Evolutionary conservation across 2,113 vertebrate genomes (phyloP).

Genomic region (Collichthys lucidus): DNA sequence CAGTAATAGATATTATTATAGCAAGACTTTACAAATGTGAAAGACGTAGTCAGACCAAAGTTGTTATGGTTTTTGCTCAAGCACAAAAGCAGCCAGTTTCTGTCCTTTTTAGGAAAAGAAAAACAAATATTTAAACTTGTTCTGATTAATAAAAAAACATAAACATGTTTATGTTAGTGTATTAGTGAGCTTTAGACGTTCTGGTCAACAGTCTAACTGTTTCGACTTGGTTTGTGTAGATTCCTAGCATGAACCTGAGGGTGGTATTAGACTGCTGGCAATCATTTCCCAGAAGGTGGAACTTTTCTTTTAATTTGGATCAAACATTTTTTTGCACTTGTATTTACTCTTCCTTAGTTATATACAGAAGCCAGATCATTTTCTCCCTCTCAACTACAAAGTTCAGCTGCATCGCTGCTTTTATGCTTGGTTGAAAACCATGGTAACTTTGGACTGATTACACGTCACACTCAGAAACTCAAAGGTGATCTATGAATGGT

Average conservation of each 20-base stretch:
- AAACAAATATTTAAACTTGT: not conserved
- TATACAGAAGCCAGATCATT: not conserved
- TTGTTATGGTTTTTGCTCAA: constrained; percentile 35
- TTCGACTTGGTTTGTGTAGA: not conserved
- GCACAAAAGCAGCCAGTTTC: not conserved
- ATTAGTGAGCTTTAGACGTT: not conserved
- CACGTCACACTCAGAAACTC: constrained; percentile 49
- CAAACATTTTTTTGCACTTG: not conserved
- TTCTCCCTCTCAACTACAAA: constrained; percentile 1
- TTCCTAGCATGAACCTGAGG: not conserved
- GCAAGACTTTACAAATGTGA: constrained; percentile 5
- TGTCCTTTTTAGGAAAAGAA: too few species aligned
- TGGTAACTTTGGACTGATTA: constrained; percentile 43
- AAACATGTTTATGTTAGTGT: too few species aligned
- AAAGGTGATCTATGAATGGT: constrained; percentile 27
- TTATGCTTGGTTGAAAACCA: constrained; percentile 31
- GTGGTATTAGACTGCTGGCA: not conserved
- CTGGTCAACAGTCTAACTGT: not conserved
- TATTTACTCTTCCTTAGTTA: not conserved
- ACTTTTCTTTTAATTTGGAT: not conserved
- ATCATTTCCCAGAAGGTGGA: too few species aligned
- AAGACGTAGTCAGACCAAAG: too few species aligned
- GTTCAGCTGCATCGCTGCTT: constrained; percentile 24
- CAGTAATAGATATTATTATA: not conserved
- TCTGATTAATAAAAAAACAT: not conserved